These are phyloP conservation scores for Onychomys torridus DNA, from an alignment of 2,797 vertebrate species.

Conservation along the genomic window DNA sequence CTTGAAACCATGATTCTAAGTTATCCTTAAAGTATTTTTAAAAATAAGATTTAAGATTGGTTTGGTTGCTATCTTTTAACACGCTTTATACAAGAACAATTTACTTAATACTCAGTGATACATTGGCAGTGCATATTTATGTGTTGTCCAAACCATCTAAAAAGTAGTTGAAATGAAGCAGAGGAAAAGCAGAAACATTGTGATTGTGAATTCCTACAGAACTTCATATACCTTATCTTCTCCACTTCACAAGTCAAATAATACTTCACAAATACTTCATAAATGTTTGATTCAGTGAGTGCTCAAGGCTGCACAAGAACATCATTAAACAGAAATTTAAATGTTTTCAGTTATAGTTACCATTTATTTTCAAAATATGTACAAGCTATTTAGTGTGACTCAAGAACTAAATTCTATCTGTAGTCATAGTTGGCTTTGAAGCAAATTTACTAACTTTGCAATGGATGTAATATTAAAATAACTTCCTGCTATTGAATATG, in stretches of 20 bases:
- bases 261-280: neutral
- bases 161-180: constrained; percentile 34
- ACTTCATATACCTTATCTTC: neutral
- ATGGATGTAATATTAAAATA: neutral
- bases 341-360: constrained; percentile 32
- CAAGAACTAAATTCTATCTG: constrained; percentile 1
- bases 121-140: neutral
- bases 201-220: neutral
- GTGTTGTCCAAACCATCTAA: constrained; percentile 47
- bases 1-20: neutral
- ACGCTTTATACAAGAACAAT: constrained; percentile 43
- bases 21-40: neutral
- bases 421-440: neutral
- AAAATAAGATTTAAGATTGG: constrained; percentile 9
- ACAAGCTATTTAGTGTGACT: constrained; percentile 6
- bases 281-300: constrained; percentile 33
- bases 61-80: constrained; percentile 29
- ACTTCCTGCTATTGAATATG: neutral
- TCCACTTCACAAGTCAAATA: neutral
- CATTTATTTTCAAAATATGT: constrained; percentile 45
- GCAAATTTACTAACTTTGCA: constrained; percentile 16
- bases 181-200: constrained; percentile 41
- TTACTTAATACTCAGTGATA: neutral
- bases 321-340: constrained; percentile 43
- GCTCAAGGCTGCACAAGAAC: neutral